Evolutionary conservation across 2,888 invertebrate species (phyloP), one percentile per base, ranked within the genome.

Genomic region (Lycaena phlaeas): DNA sequence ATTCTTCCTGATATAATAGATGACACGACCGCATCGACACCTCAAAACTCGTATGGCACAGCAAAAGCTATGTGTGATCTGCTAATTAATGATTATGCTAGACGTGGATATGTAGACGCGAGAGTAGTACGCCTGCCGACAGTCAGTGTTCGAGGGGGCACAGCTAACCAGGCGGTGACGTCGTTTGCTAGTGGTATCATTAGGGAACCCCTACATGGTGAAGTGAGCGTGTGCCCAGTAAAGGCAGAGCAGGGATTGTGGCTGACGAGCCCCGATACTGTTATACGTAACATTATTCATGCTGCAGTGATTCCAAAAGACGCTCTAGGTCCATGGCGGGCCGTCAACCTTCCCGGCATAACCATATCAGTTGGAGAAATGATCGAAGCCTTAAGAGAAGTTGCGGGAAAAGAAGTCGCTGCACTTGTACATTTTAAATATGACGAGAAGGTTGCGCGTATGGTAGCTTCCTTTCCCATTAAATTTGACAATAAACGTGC

Each of bases 111-210:
- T 38, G 59, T 70, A 1, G 76, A 81, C 45, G 71, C 68, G 2
- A 58, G 72, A 4, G 56, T 61, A 7, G 59, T 78, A 34, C 66
- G 82, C 3, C 52, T 81, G 43, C 81, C 82, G 5, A 73, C 78
- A 2, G 75, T 82, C 28, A 70, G 66, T 40, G 74, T 82, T 6
- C 63, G 82, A n/a, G 64, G 64, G 0, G 79, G 79, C 2, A 56
- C 52, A 1, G 56, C 81, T 9, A 82, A 82, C 48, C 54, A 61
- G 11, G 82, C 82, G 0, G 67, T 79, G 27, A 76, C 82, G n/a
- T 78, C 78, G 28, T 82, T 70, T 43, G 82, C 70, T 2, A 78
- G 78, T 52, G 75, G 69, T 1, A 55, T 79, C n/a, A 56, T 82
- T 26, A 65, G 82, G 12, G 78, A 78, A 44, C 76, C 81, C 10